Conservation (phyloP, 2,888 invertebrate species). For the Coenonympha glycerion region DNA sequence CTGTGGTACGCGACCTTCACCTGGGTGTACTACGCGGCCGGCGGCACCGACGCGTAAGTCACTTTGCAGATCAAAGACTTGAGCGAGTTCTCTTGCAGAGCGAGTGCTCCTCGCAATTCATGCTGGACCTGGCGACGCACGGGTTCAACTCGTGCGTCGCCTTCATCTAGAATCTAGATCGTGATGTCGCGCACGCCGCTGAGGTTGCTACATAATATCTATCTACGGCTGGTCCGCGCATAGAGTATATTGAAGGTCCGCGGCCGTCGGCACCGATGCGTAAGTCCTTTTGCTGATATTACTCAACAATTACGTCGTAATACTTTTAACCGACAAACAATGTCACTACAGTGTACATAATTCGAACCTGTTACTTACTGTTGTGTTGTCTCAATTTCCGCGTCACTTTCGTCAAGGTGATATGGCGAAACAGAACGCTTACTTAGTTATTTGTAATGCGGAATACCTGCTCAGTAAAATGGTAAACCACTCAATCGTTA, state of each 20-base stretch:
- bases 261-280: no score
- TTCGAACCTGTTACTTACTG: no score
- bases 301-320: no score
- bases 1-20: conserved; percentile 82
- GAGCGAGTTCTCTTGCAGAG: conserved; percentile 12
- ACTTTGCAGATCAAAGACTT: conserved; percentile 23
- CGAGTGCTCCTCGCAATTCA: conserved; percentile 38
- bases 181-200: conserved; percentile 79
- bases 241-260: no score
- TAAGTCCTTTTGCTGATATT: conserved; percentile 40
- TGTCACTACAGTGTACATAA: neutral
- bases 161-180: conserved; percentile 81
- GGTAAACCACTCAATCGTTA: no score
- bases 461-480: neutral
- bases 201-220: no score
- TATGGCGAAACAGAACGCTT: neutral
- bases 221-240: no score
- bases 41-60: conserved; percentile 80
- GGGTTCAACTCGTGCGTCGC: conserved; percentile 83
- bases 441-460: no score
- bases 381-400: neutral
- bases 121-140: conserved; percentile 61
- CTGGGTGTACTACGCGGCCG: conserved; percentile 81
- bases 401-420: neutral
- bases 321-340: neutral